Conservation (phyloP, 1,140 invertebrate genomes). For the Agraylea sexmaculata region DNA sequence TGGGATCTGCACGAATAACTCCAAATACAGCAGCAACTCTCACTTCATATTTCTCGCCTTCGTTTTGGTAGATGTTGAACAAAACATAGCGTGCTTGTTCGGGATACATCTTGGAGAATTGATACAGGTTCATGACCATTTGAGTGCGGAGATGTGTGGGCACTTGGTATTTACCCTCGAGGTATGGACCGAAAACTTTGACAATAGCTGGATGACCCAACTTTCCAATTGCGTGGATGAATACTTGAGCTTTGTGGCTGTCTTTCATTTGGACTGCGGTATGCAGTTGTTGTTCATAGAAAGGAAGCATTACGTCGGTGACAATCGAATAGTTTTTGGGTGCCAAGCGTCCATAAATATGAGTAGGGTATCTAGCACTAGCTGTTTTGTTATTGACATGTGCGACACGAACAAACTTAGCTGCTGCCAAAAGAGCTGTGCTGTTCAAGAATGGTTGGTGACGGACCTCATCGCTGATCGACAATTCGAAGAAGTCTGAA, state of each 20-base stretch:
- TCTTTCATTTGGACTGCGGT: conserved; percentile 38
- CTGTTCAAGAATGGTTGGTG: conserved; percentile 37
- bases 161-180: conserved; percentile 44
- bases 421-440: conserved; percentile 44
- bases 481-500: conserved; percentile 41
- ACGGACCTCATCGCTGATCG: conserved; percentile 35
- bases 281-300: conserved; percentile 40
- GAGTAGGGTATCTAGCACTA: conserved; percentile 46
- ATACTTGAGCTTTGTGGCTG: conserved; percentile 43
- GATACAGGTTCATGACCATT: conserved; percentile 45
- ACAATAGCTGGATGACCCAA: conserved; percentile 47
- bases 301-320: conserved; percentile 44
- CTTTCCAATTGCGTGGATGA: conserved; percentile 50
- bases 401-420: conserved; percentile 43
- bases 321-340: conserved; percentile 38
- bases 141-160: conserved; percentile 46
- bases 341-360: conserved; percentile 45
- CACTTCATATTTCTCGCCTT: conserved; percentile 49
- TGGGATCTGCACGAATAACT: conserved; percentile 44
- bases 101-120: conserved; percentile 38
- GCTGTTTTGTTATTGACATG: conserved; percentile 42
- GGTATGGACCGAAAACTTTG: conserved; percentile 48
- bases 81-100: conserved; percentile 40
- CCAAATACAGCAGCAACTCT: conserved; percentile 48
- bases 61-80: conserved; percentile 54